Base-by-base conservation (phyloP, 2,888 invertebrate species). In the Melinaea marsaeus region DNA sequence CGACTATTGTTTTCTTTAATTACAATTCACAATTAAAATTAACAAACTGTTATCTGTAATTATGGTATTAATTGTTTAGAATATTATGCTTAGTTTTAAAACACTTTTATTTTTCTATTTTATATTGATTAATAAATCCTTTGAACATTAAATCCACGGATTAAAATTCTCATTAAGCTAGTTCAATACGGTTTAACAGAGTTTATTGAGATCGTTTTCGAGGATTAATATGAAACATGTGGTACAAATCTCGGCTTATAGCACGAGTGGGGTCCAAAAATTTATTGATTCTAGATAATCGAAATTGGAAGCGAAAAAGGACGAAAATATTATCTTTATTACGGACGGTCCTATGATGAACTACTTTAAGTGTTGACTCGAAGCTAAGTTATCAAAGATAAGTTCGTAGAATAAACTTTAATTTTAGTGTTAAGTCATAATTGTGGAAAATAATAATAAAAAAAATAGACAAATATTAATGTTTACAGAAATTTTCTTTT, bases 211-310 rank as follows among this genome's bases (percentile, higher is more conserved):
- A 32, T 51, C 37, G 37, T 37, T 42, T 11, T 42, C 11, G 32
- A 32, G 32, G 51, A 51, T 51, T 32, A 51, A 51, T 51, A 51
- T 32, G 51, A 51, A 32, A 51, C 51, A 51, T 51, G 51, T 51
- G 51, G 51, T 11, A 32, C 32, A 32, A 51, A 51, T 6, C 51
- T 32, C 32, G 32, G 51, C 22, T 51, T 51, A 32, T 32, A 51
- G 6, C 51, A 32, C 51, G 32, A 32, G 2, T 22, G 51, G 51
- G 51, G 32, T 51, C 32, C 22, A 51, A 51, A 51, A 51, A 51
- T 32, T 32, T 51, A 42, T 37, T 37, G 37, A 37, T 42, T 42
- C 7, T 7, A 42, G 32, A 51, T 32, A 32, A 51, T 51, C 51
- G 51, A 51, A 51, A 6, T 51, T 51, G 51, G 11, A 51, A 32